Evolutionary conservation across 2,113 vertebrate genomes (phyloP), one percentile per base, ranked within the genome.

Genomic region (Syrmaticus mikado): DNA sequence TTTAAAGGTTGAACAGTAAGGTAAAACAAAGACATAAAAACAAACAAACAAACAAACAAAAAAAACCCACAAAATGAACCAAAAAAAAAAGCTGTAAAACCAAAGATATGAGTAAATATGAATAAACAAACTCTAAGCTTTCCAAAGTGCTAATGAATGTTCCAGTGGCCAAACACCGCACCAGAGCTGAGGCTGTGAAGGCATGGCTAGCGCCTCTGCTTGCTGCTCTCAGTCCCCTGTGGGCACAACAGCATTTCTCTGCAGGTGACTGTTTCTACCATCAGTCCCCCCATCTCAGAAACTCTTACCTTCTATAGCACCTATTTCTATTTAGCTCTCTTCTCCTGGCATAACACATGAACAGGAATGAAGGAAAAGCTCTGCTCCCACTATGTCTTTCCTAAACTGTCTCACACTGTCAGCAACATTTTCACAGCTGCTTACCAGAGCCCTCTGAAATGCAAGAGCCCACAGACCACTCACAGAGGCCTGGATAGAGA

Each of bases 1-100:
- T 97, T 96, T 97, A 96, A 91, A 96, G 87, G 89, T 96, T 68
- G 34, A 78, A 81, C 53, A 89, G 72, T 67, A 95, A 96, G 92
- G 95, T 87, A 93, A 92, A 97, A 94, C 46, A 97, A 97, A 94
- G 40, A 40, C 12, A 40, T 96, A 95, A 96, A n/a, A 88, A 50
- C n/a, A n/a, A n/a, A n/a, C n/a, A n/a, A n/a, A n/a, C n/a, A n/a
- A n/a, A n/a, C n/a, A 90, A 75, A 36, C 16, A 5, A 9, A 53
- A 8, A 60, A 27, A 36, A n/a, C 10, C 22, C 27, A 28, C 36
- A 40, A 62, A 62, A 16, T 17, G 24, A 17, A 38, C 75, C 94
- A 96, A n/a, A 96, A n/a, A 90, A 55, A 90, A 73, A 62, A 57
- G 17, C 79, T 95, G 68, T 46, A 45, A 84, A 78, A 84, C 78